These are phyloP conservation scores for Drosophila busckii DNA, from an alignment of 1,140 invertebrate genomes.

Conservation along the genomic window DNA sequence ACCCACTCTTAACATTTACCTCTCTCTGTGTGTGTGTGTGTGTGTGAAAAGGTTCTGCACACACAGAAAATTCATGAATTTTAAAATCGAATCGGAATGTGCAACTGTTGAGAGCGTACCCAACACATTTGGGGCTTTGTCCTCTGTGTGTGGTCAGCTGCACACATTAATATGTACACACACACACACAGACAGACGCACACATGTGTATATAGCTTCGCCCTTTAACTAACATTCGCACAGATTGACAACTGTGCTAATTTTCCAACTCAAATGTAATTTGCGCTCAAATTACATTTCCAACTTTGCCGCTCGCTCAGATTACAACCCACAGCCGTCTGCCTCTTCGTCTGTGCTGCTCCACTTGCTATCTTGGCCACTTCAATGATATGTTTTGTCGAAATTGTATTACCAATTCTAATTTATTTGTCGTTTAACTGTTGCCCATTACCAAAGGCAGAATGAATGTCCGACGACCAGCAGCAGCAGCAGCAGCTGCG, in stretches of 20 bases:
- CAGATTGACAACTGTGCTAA: conserved; percentile 72
- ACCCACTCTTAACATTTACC: too few species aligned
- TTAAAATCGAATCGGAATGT: conserved; percentile 42
- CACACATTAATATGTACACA: conserved; percentile 1
- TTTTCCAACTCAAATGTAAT: conserved; percentile 71
- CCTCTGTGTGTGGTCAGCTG: not conserved
- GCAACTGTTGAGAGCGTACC: conserved; percentile 1
- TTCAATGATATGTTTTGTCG: conserved; percentile 17
- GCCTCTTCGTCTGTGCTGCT: not conserved
- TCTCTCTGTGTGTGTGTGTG: conserved; percentile 7
- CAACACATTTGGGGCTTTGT: conserved; percentile 10
- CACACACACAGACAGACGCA: conserved; percentile 12
- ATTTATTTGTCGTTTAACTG: conserved; percentile 68
- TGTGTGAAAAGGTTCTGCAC: conserved; percentile 3
- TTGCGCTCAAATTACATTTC: conserved; percentile 69
- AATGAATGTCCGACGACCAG: not conserved
- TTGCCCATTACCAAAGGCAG: conserved; percentile 49
- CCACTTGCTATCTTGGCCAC: not conserved
- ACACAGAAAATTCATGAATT: conserved; percentile 61
- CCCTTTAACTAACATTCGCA: conserved; percentile 9
- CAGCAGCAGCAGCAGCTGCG: not conserved
- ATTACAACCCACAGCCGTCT: conserved; percentile 36
- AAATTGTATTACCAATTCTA: conserved; percentile 69
- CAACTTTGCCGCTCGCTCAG: conserved; percentile 56
- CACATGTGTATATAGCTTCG: not conserved